These are phyloP conservation scores for Plagodis pulveraria DNA, from an alignment of 2,888 invertebrate species.

Conservation along the genomic window DNA sequence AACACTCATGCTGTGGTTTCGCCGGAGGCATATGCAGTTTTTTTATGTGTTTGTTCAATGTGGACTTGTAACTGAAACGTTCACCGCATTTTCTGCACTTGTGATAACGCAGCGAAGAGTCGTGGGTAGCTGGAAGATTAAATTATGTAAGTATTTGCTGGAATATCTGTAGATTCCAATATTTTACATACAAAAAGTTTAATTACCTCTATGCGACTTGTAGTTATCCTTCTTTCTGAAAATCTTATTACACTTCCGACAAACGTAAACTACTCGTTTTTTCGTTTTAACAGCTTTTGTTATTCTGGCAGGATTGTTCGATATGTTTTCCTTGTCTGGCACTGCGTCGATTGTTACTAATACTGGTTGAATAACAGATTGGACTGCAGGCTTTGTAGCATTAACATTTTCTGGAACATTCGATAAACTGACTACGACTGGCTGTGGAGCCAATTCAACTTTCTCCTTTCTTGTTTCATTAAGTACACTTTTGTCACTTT, in stretches of 20 bases:
- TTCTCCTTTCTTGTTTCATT: slow-evolving; percentile 14
- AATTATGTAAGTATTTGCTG: not conserved
- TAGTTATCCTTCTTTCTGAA: slow-evolving; percentile 74
- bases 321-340: slow-evolving; percentile 18
- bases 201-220: slow-evolving; percentile 70
- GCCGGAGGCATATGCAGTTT: slow-evolving; percentile 53
- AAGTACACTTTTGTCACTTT: slow-evolving; percentile 47
- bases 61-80: slow-evolving; percentile 70
- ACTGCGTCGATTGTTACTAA: slow-evolving; percentile 11
- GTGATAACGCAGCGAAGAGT: slow-evolving; percentile 60
- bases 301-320: slow-evolving; percentile 11
- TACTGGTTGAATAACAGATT: slow-evolving; percentile 4
- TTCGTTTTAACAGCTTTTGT: slow-evolving; percentile 40
- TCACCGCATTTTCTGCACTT: slow-evolving; percentile 58
- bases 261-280: slow-evolving; percentile 57
- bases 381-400: not conserved
- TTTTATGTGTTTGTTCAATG: slow-evolving; percentile 68
- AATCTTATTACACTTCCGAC: slow-evolving; percentile 68
- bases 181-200: not conserved
- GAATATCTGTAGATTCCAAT: not conserved
- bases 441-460: slow-evolving; percentile 5
- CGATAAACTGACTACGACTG: slow-evolving; percentile 11
- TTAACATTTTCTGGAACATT: slow-evolving; percentile 6
- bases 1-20: slow-evolving; percentile 51
- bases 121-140: slow-evolving; percentile 63